phyloP scores from a whole-genome alignment of 30 jellyfish, hydroid and myxozoan species.

The Sanderia malayensis region DNA sequence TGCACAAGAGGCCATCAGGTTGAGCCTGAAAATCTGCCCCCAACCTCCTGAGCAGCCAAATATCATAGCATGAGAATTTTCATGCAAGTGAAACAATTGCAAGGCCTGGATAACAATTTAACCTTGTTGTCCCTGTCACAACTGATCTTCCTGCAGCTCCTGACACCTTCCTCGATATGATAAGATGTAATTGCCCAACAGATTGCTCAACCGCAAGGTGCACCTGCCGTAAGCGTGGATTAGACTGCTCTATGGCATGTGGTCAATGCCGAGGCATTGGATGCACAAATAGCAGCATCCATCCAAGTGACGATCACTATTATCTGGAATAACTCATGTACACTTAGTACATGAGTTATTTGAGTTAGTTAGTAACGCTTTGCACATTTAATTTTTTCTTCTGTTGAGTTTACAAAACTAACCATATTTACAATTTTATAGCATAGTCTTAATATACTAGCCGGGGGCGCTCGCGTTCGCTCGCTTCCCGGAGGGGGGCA shows the following conservation, averaged over 20 bases:
- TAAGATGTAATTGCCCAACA: not conserved
- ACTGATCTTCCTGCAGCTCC: not conserved
- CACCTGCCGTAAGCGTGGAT: not conserved
- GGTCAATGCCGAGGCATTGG: too few species aligned
- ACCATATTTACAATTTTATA: too few species aligned
- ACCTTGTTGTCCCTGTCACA: not conserved
- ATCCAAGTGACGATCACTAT: too few species aligned
- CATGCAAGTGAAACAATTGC: not conserved
- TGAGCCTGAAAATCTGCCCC: not conserved
- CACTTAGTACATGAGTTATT: too few species aligned
- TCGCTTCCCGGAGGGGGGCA: too few species aligned
- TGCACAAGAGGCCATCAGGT: not conserved
- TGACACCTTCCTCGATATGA: not conserved
- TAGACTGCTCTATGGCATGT: not conserved
- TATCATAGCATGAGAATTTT: not conserved
- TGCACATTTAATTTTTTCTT: too few species aligned
- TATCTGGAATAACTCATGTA: too few species aligned
- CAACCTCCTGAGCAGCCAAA: not conserved
- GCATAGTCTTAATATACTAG: too few species aligned
- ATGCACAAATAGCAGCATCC: too few species aligned
- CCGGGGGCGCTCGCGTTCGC: too few species aligned
- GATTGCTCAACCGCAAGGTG: not conserved
- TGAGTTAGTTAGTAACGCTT: too few species aligned
- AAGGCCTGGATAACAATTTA: not conserved
- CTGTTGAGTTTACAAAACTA: too few species aligned